phyloP scores from a whole-genome alignment of 2,113 vertebrate genomes.

The Murina feae region DNA sequence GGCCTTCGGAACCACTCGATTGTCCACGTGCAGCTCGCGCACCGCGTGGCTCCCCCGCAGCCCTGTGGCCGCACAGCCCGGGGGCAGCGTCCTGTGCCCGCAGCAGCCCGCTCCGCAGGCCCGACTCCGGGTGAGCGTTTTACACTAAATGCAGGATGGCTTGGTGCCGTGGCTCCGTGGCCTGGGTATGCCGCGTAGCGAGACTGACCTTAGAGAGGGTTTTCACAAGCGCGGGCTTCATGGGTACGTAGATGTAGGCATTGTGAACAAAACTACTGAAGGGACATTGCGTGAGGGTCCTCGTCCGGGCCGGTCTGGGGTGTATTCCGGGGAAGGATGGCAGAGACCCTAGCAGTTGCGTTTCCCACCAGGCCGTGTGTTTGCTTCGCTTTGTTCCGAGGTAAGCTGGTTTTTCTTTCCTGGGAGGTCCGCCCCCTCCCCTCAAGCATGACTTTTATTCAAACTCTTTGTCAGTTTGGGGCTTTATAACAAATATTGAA shows the following conservation, averaged over 20 bases:
- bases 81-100: slow-evolving; percentile 77
- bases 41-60: slow-evolving; percentile 81
- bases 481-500: slow-evolving; percentile 34
- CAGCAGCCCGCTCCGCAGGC: slow-evolving; percentile 74
- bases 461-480: slow-evolving; percentile 23
- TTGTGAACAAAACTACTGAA: neutral
- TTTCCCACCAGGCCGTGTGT: neutral
- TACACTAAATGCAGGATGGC: neutral
- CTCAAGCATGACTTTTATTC: neutral
- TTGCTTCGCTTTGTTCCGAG: neutral
- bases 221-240: neutral
- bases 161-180: neutral
- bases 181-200: neutral
- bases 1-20: slow-evolving; percentile 87
- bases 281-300: neutral
- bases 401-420: slow-evolving; percentile 20
- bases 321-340: neutral
- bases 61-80: slow-evolving; percentile 75
- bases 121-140: slow-evolving; percentile 51
- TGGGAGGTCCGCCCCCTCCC: neutral
- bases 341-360: neutral
- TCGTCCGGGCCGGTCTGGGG: neutral
- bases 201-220: neutral
- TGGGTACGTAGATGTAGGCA: neutral
- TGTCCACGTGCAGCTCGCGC: slow-evolving; percentile 85